Base-by-base conservation (phyloP, 2,888 invertebrate species). In the Apotomis turbidana region DNA sequence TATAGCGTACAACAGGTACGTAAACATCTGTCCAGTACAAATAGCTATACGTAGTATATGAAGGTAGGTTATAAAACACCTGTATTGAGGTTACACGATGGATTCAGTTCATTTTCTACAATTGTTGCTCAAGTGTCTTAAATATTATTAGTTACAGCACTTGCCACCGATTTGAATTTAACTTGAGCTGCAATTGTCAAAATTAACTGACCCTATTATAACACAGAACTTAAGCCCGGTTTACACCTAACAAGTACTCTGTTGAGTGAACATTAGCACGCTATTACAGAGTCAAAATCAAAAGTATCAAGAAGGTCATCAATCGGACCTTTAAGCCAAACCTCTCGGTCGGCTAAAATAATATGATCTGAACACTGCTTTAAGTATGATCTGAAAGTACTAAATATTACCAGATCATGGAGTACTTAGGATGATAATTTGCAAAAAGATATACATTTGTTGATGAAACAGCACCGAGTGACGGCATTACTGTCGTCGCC, bases 1-100 rank as follows among this genome's bases (percentile, higher is more conserved):
- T 87, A 86, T 82, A 86, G 84, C 84, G 80, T 84, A 87, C 89
- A 89, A 88, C 90, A 89, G 80, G 84, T 86, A 81, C 83, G 81
- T 85, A 85, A 83, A 84, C 77, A 75, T 80, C 81, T 83, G 80
- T 83, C 61, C 49, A 62, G 72, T 72, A 83, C 81, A 83, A 79
- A 82, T 68, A 68, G 67, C 57, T 62, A 61, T 41, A 70, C 41
- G 63, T 70, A 70, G 55, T 46, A 69, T 38, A 49, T 55, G 71
- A 59, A 67, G 60, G 66, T 60, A 62, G 55, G 61, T 55, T 58
- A 49, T 13, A 67, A 68, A 63, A 67, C 61, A 68, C 67, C 61
- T 68, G 67, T 68, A 69, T 69, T 36, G 61, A 61, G 12, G 15
- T 44, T 44, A 46, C n/a, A 55, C 13, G 61, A 3, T 5, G 61